These are phyloP conservation scores for Chloroceryle aenea DNA, from an alignment of 2,113 vertebrate species.

Conservation along the genomic window DNA sequence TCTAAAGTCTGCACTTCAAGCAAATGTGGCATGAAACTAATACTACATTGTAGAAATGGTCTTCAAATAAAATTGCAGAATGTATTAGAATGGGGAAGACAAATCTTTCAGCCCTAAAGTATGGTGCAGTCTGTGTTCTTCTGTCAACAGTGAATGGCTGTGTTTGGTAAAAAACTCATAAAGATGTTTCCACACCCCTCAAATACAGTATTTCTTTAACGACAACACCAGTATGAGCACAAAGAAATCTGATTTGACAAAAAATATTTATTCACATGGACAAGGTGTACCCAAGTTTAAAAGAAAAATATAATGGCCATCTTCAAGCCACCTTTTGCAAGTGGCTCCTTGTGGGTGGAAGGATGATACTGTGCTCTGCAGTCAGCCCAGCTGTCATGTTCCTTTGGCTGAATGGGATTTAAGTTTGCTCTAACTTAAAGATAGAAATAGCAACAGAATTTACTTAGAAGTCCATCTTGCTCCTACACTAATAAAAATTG, in stretches of 20 bases:
- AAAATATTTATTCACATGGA: constrained; percentile 8
- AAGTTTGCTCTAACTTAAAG: background rate
- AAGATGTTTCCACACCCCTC: background rate
- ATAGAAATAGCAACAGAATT: background rate
- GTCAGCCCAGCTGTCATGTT: background rate
- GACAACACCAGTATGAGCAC: background rate
- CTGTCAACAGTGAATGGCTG: background rate
- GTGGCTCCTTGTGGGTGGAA: background rate
- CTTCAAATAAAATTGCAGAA: background rate
- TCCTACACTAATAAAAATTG: background rate
- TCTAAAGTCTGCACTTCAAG: background rate
- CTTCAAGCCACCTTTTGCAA: background rate
- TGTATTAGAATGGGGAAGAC: background rate
- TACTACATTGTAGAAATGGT: background rate
- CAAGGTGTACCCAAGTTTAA: background rate
- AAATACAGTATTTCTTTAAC: constrained; percentile 31
- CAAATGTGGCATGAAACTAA: background rate
- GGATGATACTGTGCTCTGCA: background rate
- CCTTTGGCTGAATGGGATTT: background rate
- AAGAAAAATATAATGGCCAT: background rate
- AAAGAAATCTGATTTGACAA: constrained; percentile 1
- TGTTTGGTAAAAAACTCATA: background rate
- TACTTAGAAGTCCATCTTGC: background rate
- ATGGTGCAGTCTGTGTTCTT: background rate
- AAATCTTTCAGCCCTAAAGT: background rate